A percentile compares a stretch with the other conserved stretches of the same genome.
Conservation (phyloP, 2,888 invertebrate genomes). For the Quadriops clusia region DNA sequence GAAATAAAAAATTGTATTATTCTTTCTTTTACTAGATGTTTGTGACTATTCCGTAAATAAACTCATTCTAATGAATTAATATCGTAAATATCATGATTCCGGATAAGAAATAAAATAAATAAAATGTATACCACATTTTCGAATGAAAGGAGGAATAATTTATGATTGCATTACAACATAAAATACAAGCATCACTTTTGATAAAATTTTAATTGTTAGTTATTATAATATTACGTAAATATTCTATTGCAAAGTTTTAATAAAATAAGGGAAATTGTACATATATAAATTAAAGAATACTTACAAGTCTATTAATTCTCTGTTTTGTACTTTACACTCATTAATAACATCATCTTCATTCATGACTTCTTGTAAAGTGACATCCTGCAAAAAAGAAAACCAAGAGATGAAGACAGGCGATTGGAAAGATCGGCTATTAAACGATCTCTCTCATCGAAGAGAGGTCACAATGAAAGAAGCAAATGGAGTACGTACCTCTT, state of each 20-base stretch:
- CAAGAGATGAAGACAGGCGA: no score
- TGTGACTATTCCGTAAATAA: no score
- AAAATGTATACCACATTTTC: no score
- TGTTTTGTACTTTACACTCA: conserved; percentile 89
- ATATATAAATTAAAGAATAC: conserved; percentile 32
- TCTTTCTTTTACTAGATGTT: no score
- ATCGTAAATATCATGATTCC: no score
- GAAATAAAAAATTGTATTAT: no score
- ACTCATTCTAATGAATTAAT: no score
- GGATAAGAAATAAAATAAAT: no score
- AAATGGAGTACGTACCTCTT: conserved; percentile 55
- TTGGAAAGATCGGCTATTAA: no score
- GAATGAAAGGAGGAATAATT: no score
- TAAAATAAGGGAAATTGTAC: conserved; percentile 1
- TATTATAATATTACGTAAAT: conserved; percentile 1
- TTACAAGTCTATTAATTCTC: conserved; percentile 85
- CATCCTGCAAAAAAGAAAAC: conserved; percentile 56
- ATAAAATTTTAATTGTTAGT: conserved; percentile 5
- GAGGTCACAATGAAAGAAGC: conserved; percentile 25
- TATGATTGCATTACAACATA: neutral
- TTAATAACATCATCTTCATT: conserved; percentile 92
- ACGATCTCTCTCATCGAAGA: no score
- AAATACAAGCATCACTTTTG: neutral
- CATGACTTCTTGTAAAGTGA: conserved; percentile 78
- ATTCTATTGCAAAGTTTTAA: neutral